Evolutionary conservation across 2,888 invertebrate species (phyloP).

Genomic region (Serrognathus titanus): DNA sequence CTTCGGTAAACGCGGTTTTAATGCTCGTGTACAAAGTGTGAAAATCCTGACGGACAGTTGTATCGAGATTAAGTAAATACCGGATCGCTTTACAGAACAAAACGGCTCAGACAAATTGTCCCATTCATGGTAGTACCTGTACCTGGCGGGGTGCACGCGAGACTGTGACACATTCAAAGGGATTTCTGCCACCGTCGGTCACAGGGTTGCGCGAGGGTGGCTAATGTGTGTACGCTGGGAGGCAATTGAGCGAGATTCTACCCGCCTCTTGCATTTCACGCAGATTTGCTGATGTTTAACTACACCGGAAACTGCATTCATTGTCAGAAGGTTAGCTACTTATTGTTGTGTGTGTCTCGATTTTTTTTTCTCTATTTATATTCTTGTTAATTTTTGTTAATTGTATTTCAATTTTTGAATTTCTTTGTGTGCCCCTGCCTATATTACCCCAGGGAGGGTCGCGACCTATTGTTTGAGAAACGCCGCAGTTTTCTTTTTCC

Average conservation of each 20-base stretch:
- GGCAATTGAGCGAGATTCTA: constrained; percentile 46
- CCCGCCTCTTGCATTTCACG: constrained; percentile 48
- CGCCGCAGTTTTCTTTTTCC: no score
- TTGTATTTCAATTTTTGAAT: no score
- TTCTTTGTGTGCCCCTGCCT: no score
- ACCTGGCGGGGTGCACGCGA: constrained; percentile 13
- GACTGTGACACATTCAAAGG: constrained; percentile 10
- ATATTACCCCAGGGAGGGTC: no score
- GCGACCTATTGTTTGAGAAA: no score
- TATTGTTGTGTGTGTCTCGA: no score
- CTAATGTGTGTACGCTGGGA: constrained; percentile 34
- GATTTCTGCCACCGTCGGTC: constrained; percentile 3
- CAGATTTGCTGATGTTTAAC: constrained; percentile 47
- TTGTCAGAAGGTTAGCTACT: background rate
- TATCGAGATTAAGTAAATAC: constrained; percentile 31
- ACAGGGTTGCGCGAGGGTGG: constrained; percentile 9
- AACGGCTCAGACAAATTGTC: constrained; percentile 44
- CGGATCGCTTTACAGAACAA: constrained; percentile 29
- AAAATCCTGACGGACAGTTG: constrained; percentile 33
- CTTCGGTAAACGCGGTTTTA: constrained; percentile 8
- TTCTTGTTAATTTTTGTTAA: no score
- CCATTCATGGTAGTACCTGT: constrained; percentile 40
- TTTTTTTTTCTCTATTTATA: no score
- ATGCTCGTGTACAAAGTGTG: constrained; percentile 15
- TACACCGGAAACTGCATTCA: constrained; percentile 25